Conservation (phyloP, 2,113 vertebrate species). For the Chaenogobius annularis region DNA sequence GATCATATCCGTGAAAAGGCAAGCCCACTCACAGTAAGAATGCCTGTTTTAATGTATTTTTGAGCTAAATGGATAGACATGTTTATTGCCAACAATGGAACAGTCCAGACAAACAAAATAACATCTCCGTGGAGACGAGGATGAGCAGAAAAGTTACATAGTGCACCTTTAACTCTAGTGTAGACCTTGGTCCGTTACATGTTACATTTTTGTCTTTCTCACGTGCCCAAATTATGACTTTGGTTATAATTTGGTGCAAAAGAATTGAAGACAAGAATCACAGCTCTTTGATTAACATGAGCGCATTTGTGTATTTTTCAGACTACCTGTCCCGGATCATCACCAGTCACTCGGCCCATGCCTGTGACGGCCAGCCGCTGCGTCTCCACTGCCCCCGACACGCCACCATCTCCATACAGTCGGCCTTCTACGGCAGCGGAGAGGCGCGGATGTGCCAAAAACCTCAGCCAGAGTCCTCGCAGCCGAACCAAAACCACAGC, state of each 20-base stretch:
- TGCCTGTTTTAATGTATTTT: not conserved
- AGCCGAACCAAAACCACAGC: slow-evolving; percentile 67
- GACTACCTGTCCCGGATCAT: slow-evolving; percentile 94
- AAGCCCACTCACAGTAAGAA: not conserved
- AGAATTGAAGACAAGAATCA: too few species aligned
- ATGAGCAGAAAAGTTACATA: not conserved
- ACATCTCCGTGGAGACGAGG: too few species aligned
- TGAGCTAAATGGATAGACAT: not conserved
- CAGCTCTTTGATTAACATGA: not conserved
- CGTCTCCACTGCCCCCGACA: slow-evolving; percentile 89
- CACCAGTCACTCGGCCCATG: slow-evolving; percentile 87
- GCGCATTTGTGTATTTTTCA: slow-evolving; percentile 45
- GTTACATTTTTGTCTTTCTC: too few species aligned
- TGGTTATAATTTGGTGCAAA: too few species aligned
- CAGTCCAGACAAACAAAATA: too few species aligned
- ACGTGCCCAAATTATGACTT: too few species aligned
- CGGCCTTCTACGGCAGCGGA: slow-evolving; percentile 86
- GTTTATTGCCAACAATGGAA: not conserved
- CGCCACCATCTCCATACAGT: slow-evolving; percentile 90
- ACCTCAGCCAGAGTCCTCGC: slow-evolving; percentile 57
- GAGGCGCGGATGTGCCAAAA: slow-evolving; percentile 67
- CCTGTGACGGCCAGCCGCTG: slow-evolving; percentile 87
- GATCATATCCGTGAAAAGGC: not conserved
- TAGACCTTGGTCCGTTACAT: not conserved
- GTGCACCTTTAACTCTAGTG: not conserved